phyloP scores from a whole-genome alignment of 2,797 vertebrate genomes.

The Labeo calbasu region DNA sequence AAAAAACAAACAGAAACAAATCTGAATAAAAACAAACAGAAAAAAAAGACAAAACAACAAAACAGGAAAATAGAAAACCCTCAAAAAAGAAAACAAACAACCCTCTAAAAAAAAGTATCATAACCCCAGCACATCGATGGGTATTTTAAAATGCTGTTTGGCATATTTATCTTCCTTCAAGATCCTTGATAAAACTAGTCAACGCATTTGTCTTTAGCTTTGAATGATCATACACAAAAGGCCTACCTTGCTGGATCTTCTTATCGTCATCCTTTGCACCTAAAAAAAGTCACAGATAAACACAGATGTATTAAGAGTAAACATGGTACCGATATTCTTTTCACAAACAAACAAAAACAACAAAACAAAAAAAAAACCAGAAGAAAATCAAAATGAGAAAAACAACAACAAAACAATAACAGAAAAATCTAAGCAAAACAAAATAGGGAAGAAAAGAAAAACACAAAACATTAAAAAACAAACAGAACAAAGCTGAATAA shows the following conservation, averaged over 20 bases:
- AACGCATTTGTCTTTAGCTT: background rate
- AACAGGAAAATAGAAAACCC: background rate
- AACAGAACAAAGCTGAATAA: background rate
- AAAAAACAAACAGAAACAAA: too few relatives aligned
- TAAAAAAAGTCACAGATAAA: too few relatives aligned
- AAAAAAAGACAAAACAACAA: background rate
- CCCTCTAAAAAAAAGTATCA: too few relatives aligned
- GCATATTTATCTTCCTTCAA: slow-evolving; percentile 9
- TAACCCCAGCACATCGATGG: background rate
- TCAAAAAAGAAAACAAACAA: background rate
- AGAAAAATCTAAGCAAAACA: background rate
- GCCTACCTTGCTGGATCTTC: too few relatives aligned
- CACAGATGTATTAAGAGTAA: too few relatives aligned
- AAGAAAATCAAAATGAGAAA: too few relatives aligned
- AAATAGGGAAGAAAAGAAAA: background rate
- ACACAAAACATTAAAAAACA: too few relatives aligned
- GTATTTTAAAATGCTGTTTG: background rate
- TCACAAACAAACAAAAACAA: too few relatives aligned
- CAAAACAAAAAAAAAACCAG: background rate
- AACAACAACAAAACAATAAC: too few relatives aligned
- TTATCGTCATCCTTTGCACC: too few relatives aligned
- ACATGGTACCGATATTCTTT: too few relatives aligned
- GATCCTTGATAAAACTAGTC: slow-evolving; percentile 1
- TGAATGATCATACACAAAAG: too few relatives aligned
- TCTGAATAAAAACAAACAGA: background rate